Conservation (phyloP, 2,797 vertebrate species). For the Leptoclinus maculatus region DNA sequence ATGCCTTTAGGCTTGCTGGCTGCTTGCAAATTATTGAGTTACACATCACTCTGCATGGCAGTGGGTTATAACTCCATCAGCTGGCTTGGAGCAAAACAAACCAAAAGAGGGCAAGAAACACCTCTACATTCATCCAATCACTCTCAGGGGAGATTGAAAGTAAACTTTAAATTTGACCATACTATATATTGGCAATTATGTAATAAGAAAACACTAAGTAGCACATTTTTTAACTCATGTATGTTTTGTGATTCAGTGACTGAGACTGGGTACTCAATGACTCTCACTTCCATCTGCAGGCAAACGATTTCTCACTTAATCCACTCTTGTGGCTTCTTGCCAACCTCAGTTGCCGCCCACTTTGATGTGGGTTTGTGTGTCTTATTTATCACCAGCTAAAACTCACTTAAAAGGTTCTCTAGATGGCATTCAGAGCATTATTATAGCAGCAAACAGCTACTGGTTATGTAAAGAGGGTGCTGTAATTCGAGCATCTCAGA, state of each 20-base stretch:
- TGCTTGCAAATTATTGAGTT: constrained; percentile 56
- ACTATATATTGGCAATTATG: neutral
- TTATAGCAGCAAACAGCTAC: neutral
- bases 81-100: constrained; percentile 44
- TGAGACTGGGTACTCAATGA: constrained; percentile 1
- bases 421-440: neutral
- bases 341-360: constrained; percentile 20
- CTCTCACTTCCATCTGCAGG: constrained; percentile 30
- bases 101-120: constrained; percentile 10
- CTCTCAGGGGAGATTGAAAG: neutral
- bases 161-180: constrained; percentile 9
- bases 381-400: constrained; percentile 31
- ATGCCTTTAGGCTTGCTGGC: constrained; percentile 56
- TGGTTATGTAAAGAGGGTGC: neutral
- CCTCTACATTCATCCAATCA: constrained; percentile 3
- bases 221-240: neutral
- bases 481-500: neutral
- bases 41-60: constrained; percentile 46
- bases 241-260: constrained; percentile 12
- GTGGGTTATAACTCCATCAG: constrained; percentile 31
- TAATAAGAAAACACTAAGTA: neutral
- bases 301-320: constrained; percentile 21
- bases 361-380: constrained; percentile 28
- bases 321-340: constrained; percentile 33
- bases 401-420: neutral